Evolutionary conservation across 2,888 invertebrate genomes (phyloP), one percentile per base, ranked within the genome.

Genomic region (Salticus scenicus): DNA sequence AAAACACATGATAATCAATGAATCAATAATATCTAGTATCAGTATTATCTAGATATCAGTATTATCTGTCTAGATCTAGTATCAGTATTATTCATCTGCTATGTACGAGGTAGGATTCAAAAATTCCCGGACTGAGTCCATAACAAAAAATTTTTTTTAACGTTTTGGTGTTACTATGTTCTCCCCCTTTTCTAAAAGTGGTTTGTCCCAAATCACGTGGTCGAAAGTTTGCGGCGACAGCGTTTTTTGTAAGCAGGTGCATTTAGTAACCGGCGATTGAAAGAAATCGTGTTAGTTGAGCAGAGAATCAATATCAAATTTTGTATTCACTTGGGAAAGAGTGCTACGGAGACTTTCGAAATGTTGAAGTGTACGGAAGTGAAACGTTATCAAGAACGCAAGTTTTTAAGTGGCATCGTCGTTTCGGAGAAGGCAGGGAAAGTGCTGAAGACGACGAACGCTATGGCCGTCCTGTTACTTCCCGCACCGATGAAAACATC

Each of bases 341-440:
- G 57, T 57, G 57, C 24, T 57, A 24, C 20, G 4, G 57, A 57
- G 24, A 24, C 8, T n/a, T 57, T 24, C 20, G 57, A 57, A 57
- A 57, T 57, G 24, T 24, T 57, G 57, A 57, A 57, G 20, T 17
- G 17, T 47, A 47, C 17, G 42, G 42, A 20, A 57, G 20, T 57
- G 57, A 57, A 17, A 17, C 57, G 24, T 57, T 24, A 24, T 57
- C 57, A 5, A 2, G 24, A 57, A 57, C 12, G 57, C 57, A 24
- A 57, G 57, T 5, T 57, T 57, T 57, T 57, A 24, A 57, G 57
- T 57, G 57, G 24, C 57, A 57, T 57, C 20, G 24, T 24, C 57
- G 31, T 67, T 67, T 31, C 67, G 24, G 24, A 70, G 70, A 70
- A 37, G 41, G 70, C 41, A 42, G 70, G 24, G 70, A 41, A 70